Base-by-base conservation (phyloP, 2,888 invertebrate species). In the Beris morrisii region DNA sequence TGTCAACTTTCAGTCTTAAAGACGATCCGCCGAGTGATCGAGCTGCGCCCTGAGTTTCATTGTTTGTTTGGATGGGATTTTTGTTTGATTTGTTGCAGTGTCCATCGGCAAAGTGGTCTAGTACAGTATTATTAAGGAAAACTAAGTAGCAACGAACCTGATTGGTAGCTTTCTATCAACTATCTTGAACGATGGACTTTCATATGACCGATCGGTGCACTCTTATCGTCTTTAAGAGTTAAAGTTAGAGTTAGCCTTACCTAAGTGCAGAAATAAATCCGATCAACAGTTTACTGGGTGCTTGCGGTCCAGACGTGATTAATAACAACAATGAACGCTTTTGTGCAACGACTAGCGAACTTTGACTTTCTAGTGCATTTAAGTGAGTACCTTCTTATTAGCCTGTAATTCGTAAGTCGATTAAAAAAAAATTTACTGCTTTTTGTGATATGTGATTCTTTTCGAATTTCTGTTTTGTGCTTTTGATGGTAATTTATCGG, bases 151-250 rank as follows among this genome's bases (percentile, higher is more conserved):
- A 52, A 22, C 22, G 22, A 22, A 61, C 61, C 61, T 50, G 61
- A 50, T 61, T 22, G 61, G 52, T 61, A 52, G 50, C 61, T 61
- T 61, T 61, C 61, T 61, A 61, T 38, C 61, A 22, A 45, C 5
- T 31, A 9, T n/a, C 28, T n/a, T 15, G 28, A 32, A 13, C 38
- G 48, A 59, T 59, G 52, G 50, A 61, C 61, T 50, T 50, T 50
- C 61, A 61, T 38, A 43, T 61, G 61, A 61, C 61, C 38, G 52
- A 61, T 59, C 38, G 9, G 38, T 38, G 5, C 38, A 38, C 38
- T 38, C 38, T 38, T 38, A 38, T 38, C 38, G 38, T 38, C 22
- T 22, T 22, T 3, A 22, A 2, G 22, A 22, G 22, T 22, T 22
- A 22, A 22, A 22, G 22, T 22, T 22, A 38, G 1, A 38, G 9